Evolutionary conservation across 2,888 invertebrate genomes (phyloP).

Genomic region (Brachynemurus nebulosus): DNA sequence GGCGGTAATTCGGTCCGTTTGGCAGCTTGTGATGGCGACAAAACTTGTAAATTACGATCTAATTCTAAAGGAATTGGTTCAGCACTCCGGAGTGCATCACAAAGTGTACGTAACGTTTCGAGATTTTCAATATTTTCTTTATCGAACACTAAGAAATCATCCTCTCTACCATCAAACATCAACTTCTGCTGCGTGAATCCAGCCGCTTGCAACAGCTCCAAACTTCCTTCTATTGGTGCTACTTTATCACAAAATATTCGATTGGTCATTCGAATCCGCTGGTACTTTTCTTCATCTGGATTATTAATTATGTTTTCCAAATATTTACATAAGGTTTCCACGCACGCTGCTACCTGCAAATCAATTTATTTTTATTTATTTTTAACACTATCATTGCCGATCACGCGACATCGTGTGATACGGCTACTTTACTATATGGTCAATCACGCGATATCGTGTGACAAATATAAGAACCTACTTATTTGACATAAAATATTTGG

Average conservation of each 20-base stretch:
- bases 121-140: slow-evolving; percentile 40
- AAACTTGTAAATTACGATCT: slow-evolving; percentile 74
- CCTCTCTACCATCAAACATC: slow-evolving; percentile 40
- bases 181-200: slow-evolving; percentile 59
- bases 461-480: too few relatives aligned
- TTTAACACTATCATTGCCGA: too few relatives aligned
- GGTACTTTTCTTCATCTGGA: slow-evolving; percentile 79
- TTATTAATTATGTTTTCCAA: slow-evolving; percentile 77
- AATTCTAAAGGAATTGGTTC: slow-evolving; percentile 72
- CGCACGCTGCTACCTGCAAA: slow-evolving; percentile 57
- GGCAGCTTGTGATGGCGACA: slow-evolving; percentile 62
- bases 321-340: slow-evolving; percentile 78
- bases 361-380: slow-evolving; percentile 11
- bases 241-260: slow-evolving; percentile 68
- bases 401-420: too few relatives aligned
- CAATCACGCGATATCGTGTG: too few relatives aligned
- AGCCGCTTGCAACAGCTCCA: slow-evolving; percentile 67
- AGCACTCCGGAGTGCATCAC: slow-evolving; percentile 64
- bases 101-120: slow-evolving; percentile 43
- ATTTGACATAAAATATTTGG: too few relatives aligned
- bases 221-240: slow-evolving; percentile 59
- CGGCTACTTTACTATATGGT: too few relatives aligned
- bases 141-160: slow-evolving; percentile 54
- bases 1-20: slow-evolving; percentile 55
- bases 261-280: slow-evolving; percentile 78